Conservation (phyloP, 2,113 vertebrate genomes). For the Eidolon helvum region DNA sequence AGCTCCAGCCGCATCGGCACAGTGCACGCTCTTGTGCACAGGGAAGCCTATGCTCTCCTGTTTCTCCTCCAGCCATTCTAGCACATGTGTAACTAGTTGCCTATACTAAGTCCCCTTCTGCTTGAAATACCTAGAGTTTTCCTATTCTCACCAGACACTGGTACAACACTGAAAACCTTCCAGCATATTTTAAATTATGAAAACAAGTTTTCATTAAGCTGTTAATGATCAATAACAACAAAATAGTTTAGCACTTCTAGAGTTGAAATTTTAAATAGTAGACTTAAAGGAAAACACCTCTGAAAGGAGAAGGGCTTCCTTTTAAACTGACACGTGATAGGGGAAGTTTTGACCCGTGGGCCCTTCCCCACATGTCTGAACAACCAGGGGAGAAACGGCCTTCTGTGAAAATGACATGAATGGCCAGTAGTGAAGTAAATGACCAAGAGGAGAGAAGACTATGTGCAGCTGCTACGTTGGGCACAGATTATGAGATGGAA, state of each 20-base stretch:
- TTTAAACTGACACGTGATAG: background rate
- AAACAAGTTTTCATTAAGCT: constrained; percentile 12
- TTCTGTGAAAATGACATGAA: background rate
- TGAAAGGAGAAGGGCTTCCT: background rate
- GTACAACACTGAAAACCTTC: background rate
- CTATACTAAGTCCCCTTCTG: background rate
- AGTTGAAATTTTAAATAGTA: background rate
- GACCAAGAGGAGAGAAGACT: rapidly evolving
- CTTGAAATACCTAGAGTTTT: background rate
- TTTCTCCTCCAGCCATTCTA: background rate
- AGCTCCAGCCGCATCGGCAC: background rate
- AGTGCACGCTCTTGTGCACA: background rate
- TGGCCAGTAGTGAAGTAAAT: background rate
- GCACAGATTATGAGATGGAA: background rate
- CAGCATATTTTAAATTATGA: background rate
- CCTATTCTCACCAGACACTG: background rate
- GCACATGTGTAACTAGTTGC: background rate
- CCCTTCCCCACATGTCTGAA: background rate
- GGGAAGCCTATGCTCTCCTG: background rate
- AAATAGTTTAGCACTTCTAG: background rate
- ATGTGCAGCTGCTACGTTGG: rapidly evolving
- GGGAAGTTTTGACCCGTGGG: background rate
- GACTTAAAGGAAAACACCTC: background rate
- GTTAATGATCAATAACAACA: background rate
- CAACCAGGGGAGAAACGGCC: background rate